Percentiles rank a stretch among this genome's conserved stretches.
Conservation (phyloP, 1,140 invertebrate genomes). For the Arctopsyche grandis region DNA sequence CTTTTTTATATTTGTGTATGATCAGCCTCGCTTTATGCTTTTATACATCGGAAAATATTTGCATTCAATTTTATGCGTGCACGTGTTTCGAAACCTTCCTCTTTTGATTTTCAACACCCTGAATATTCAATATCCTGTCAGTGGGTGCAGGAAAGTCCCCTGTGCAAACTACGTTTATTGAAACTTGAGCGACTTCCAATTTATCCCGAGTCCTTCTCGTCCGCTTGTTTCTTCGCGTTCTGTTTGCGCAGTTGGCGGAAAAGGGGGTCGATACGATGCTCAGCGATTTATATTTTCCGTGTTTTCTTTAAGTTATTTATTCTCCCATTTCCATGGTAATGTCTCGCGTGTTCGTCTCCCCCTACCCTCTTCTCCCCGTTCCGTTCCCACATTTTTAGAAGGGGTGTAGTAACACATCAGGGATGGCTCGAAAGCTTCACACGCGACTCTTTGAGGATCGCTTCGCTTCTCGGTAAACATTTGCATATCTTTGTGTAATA, state of each 20-base stretch:
- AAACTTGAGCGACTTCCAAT: conserved; percentile 10
- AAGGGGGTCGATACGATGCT: neutral
- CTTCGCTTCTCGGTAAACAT: conserved; percentile 17
- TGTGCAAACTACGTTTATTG: conserved; percentile 6
- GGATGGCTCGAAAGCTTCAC: neutral
- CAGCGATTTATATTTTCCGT: conserved; percentile 41
- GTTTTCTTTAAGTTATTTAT: conserved; percentile 45
- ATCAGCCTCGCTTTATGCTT: no score
- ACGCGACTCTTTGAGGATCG: conserved; percentile 10
- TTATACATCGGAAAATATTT: no score
- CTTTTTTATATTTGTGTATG: no score
- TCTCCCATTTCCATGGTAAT: conserved; percentile 45
- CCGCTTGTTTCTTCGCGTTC: neutral
- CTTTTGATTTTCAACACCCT: neutral
- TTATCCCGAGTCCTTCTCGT: conserved; percentile 1
- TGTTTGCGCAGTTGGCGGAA: neutral
- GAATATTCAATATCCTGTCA: neutral
- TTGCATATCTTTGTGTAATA: conserved; percentile 28
- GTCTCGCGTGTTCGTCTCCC: conserved; percentile 17
- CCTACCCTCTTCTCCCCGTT: neutral
- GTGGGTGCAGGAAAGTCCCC: neutral
- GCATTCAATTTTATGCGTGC: no score
- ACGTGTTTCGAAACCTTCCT: neutral
- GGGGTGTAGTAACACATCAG: neutral
- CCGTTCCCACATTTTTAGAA: neutral